These are phyloP conservation scores for Rhineura floridana DNA, from an alignment of 2,113 vertebrate species.

Conservation along the genomic window DNA sequence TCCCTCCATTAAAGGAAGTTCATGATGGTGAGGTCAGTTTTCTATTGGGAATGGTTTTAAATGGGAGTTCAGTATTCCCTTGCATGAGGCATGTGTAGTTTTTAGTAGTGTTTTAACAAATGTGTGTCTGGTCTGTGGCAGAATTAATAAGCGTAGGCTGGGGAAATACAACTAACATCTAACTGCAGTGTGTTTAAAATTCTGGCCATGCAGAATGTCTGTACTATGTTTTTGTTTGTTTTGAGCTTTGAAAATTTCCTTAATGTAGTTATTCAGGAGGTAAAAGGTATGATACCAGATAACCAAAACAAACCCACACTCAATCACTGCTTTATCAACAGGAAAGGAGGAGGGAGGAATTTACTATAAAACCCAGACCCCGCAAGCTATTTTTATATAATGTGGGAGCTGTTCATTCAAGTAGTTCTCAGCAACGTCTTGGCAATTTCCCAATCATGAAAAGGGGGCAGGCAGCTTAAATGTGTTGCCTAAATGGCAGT, in stretches of 20 bases:
- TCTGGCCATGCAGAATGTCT: neutral
- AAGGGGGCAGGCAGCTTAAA: neutral
- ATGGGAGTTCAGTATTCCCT: constrained; percentile 45
- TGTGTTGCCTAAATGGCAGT: too few relatives aligned
- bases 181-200: neutral
- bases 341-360: neutral
- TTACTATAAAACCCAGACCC: neutral
- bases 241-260: neutral
- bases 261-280: neutral
- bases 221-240: neutral
- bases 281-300: neutral
- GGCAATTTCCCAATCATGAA: neutral
- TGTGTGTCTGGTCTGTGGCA: constrained; percentile 10
- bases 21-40: constrained; percentile 38
- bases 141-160: constrained; percentile 17
- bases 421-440: neutral
- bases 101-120: neutral
- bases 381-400: neutral
- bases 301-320: neutral
- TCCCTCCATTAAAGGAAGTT: constrained; percentile 63
- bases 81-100: constrained; percentile 60
- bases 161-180: constrained; percentile 54
- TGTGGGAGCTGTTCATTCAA: neutral
- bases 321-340: neutral
- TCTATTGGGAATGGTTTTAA: constrained; percentile 42